Evolutionary conservation across 2,113 vertebrate genomes (phyloP).

Genomic region (Cyanocitta stelleri): DNA sequence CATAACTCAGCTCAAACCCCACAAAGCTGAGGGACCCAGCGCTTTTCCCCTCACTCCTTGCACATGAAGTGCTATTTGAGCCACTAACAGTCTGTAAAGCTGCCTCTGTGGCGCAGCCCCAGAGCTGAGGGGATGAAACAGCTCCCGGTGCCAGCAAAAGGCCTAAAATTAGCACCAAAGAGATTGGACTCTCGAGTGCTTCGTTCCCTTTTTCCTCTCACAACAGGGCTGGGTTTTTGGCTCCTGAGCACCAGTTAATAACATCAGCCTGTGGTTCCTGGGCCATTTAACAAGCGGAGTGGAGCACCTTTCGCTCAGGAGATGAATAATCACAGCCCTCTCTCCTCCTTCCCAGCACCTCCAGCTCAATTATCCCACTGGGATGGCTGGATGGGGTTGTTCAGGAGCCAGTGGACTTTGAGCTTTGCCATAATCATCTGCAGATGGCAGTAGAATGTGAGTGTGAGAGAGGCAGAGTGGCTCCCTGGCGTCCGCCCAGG

Average conservation of each 20-base stretch:
- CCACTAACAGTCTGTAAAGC: neutral
- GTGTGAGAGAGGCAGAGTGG: neutral
- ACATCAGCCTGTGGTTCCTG: neutral
- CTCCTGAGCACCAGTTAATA: neutral
- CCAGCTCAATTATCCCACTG: neutral
- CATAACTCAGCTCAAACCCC: slow-evolving; percentile 21
- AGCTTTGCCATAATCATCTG: neutral
- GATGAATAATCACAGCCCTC: neutral
- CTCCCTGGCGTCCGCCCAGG: neutral
- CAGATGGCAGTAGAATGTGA: neutral
- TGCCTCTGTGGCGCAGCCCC: neutral
- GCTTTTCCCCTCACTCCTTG: neutral
- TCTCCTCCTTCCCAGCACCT: neutral
- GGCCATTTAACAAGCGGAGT: neutral
- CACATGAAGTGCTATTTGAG: neutral
- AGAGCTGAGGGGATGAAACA: neutral
- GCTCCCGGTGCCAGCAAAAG: neutral
- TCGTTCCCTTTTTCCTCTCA: neutral
- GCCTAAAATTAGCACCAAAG: slow-evolving; percentile 18
- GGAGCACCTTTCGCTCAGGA: neutral
- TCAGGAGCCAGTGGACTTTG: neutral
- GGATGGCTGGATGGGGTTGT: neutral
- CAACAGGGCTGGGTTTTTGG: neutral
- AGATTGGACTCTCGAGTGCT: neutral
- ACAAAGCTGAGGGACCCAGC: neutral